Evolutionary conservation across 2,888 invertebrate species (phyloP), one percentile per base, ranked within the genome.

Genomic region (Clistopyga incitator): DNA sequence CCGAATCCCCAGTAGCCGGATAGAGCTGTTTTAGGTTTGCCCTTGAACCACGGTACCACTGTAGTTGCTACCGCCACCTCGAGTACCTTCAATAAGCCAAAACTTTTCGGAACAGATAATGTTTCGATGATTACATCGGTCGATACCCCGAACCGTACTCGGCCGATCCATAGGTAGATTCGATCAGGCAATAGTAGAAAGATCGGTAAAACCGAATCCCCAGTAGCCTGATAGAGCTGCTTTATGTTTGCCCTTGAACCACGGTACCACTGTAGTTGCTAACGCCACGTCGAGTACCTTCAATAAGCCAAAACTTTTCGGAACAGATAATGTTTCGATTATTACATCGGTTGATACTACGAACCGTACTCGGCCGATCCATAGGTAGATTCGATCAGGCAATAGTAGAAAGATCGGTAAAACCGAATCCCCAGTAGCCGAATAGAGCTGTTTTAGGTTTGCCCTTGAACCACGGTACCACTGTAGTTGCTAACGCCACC

Each of bases 111-210:
- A n/a, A n/a, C n/a, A n/a, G n/a, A n/a, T n/a, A n/a, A n/a, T n/a
- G n/a, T n/a, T n/a, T n/a, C n/a, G n/a, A n/a, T n/a, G n/a, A n/a
- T n/a, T n/a, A n/a, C n/a, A n/a, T n/a, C n/a, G n/a, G n/a, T n/a
- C n/a, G n/a, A n/a, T n/a, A n/a, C n/a, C n/a, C n/a, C n/a, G n/a
- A n/a, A n/a, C n/a, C n/a, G n/a, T 45, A 45, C 1, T 45, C 50
- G 50, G 3, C 18, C 15, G 18, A 50, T 15, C 18, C 34, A 54
- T 29, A 68, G 65, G 54, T n/a, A 47, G 52, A 75, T 75, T 78
- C 50, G 75, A 76, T 59, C 67, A 84, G 76, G 71, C 81, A 78
- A 86, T 85, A 86, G 84, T 89, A 86, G 79, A 68, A 77, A 71
- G 78, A 79, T 72, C 76, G 78, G 61, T 56, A 56, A 23, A 3